These are phyloP conservation scores for Spisula subtruncata DNA, from an alignment of 2,888 invertebrate genomes.

Conservation along the genomic window DNA sequence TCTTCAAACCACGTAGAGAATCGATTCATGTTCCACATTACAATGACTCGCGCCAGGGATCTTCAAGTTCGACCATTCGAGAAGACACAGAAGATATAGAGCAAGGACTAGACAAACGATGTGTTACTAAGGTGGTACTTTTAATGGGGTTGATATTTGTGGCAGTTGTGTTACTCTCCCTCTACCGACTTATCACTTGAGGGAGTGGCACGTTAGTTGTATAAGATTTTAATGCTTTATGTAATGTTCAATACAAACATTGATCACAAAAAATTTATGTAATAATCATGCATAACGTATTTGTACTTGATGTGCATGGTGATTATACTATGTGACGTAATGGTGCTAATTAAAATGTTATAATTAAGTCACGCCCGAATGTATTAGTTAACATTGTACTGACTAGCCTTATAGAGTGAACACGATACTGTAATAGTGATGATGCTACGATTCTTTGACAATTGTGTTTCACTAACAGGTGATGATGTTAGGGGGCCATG, in stretches of 20 bases:
- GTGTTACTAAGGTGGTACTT: background rate
- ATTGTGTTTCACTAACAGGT: too few relatives aligned
- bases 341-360: too few relatives aligned
- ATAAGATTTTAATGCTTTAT: background rate
- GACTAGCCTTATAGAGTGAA: too few relatives aligned
- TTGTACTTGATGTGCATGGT: too few relatives aligned
- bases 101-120: background rate
- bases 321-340: too few relatives aligned
- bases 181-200: background rate
- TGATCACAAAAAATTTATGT: background rate
- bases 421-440: too few relatives aligned
- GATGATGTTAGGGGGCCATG: too few relatives aligned
- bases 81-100: background rate
- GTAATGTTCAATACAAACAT: background rate
- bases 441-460: too few relatives aligned
- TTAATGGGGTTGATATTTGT: background rate
- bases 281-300: too few relatives aligned
- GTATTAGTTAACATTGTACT: too few relatives aligned
- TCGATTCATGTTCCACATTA: background rate
- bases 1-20: background rate
- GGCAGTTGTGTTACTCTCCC: background rate
- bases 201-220: background rate
- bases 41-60: too few relatives aligned
- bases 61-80: background rate
- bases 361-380: too few relatives aligned